Percentiles rank a stretch among this genome's conserved stretches.
Conservation (phyloP, 2,797 vertebrate genomes). For the Falco rusticolus region DNA sequence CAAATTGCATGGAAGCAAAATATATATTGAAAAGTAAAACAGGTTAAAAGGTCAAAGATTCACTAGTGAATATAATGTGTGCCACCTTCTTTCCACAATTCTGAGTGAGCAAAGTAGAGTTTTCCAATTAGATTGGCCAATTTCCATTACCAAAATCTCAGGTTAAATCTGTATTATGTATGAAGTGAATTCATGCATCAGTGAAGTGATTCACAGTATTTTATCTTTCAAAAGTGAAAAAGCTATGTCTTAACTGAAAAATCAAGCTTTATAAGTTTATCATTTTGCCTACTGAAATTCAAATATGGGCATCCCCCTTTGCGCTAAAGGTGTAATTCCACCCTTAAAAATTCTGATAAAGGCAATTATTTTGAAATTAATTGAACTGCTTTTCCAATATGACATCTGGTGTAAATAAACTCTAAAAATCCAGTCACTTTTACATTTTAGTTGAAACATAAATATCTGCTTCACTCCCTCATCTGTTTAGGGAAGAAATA, state of each 20-base stretch:
- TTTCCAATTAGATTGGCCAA: not conserved
- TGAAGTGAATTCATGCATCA: not conserved
- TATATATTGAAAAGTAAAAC: not conserved
- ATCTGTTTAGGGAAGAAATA: not conserved
- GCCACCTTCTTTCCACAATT: not conserved
- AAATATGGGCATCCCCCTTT: not conserved
- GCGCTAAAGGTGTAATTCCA: not conserved
- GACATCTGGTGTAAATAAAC: not conserved
- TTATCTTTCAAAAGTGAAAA: not conserved
- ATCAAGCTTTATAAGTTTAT: not conserved
- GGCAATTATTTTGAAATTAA: not conserved
- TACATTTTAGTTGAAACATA: not conserved
- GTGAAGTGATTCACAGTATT: not conserved
- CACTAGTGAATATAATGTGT: rapidly evolving
- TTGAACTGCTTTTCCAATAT: not conserved
- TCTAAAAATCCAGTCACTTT: not conserved
- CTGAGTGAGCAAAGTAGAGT: not conserved
- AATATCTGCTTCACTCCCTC: not conserved
- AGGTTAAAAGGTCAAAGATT: not conserved
- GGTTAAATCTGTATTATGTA: not conserved
- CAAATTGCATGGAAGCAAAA: not conserved
- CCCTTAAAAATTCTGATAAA: not conserved
- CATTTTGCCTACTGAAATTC: not conserved
- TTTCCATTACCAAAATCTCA: not conserved
- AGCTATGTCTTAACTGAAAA: not conserved